These are phyloP conservation scores for Mamestra brassicae DNA, from an alignment of 2,888 invertebrate genomes.

Conservation along the genomic window DNA sequence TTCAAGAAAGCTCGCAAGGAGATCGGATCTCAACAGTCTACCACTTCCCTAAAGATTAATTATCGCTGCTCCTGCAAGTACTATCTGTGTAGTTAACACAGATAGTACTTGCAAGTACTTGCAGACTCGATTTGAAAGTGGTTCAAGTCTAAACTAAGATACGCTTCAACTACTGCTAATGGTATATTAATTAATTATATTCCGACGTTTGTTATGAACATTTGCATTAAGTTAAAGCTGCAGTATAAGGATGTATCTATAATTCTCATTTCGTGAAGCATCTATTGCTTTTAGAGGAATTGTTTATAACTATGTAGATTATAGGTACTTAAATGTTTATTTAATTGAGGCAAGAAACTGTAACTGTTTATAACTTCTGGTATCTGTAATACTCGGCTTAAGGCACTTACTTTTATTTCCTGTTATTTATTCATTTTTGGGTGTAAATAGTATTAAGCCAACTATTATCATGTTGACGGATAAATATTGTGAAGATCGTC, in stretches of 20 bases:
- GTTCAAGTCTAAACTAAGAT: conserved; percentile 29
- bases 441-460: too few species aligned
- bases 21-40: conserved; percentile 32
- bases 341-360: too few species aligned
- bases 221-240: neutral
- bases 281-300: neutral
- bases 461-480: too few species aligned
- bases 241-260: neutral
- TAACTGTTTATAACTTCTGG: too few species aligned
- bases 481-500: too few species aligned
- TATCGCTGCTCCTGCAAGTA: conserved; percentile 21
- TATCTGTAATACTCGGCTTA: too few species aligned
- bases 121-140: conserved; percentile 57
- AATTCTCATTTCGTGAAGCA: conserved; percentile 5
- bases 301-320: neutral
- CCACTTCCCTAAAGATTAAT: conserved; percentile 37
- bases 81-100: neutral
- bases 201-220: neutral
- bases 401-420: too few species aligned
- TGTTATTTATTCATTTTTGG: too few species aligned
- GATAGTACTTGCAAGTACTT: conserved; percentile 1
- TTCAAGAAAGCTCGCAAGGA: neutral
- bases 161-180: conserved; percentile 19
- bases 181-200: conserved; percentile 20
- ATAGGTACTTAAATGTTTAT: too few species aligned